phyloP scores from a whole-genome alignment of 2,888 invertebrate genomes.

The Dione vanillae region DNA sequence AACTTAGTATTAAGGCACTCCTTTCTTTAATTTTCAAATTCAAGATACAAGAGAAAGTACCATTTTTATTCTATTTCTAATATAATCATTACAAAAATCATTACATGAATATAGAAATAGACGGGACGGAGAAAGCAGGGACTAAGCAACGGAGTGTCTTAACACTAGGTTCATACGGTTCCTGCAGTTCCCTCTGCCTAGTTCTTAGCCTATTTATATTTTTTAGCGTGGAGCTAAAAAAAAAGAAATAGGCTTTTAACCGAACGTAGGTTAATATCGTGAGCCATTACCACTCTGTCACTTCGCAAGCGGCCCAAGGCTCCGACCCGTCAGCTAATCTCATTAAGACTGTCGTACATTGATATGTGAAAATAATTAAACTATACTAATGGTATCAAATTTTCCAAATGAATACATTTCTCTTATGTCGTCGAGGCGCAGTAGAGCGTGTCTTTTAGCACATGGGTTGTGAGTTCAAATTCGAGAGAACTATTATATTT shows the following conservation, averaged over 20 bases:
- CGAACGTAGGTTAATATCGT: not conserved
- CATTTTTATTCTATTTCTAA: too few relatives aligned
- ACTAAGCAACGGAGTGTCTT: too few relatives aligned
- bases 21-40: too few relatives aligned
- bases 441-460: not conserved
- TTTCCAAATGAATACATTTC: constrained; percentile 27
- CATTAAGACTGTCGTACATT: constrained; percentile 29
- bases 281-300: constrained; percentile 3
- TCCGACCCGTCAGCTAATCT: constrained; percentile 28
- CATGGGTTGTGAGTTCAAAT: not conserved
- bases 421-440: not conserved
- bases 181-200: too few relatives aligned
- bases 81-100: not conserved
- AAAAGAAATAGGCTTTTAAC: not conserved
- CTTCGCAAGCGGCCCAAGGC: constrained; percentile 10
- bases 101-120: too few relatives aligned
- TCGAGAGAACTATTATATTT: not conserved
- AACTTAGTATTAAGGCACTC: too few relatives aligned
- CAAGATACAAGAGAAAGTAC: too few relatives aligned
- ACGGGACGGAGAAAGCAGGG: too few relatives aligned
- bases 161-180: too few relatives aligned
- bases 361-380: constrained; percentile 35
- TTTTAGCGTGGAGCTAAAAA: too few relatives aligned
- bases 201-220: too few relatives aligned
- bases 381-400: constrained; percentile 20